These are phyloP conservation scores for Knipowitschia caucasica DNA, from an alignment of 2,797 vertebrate species.

Conservation along the genomic window DNA sequence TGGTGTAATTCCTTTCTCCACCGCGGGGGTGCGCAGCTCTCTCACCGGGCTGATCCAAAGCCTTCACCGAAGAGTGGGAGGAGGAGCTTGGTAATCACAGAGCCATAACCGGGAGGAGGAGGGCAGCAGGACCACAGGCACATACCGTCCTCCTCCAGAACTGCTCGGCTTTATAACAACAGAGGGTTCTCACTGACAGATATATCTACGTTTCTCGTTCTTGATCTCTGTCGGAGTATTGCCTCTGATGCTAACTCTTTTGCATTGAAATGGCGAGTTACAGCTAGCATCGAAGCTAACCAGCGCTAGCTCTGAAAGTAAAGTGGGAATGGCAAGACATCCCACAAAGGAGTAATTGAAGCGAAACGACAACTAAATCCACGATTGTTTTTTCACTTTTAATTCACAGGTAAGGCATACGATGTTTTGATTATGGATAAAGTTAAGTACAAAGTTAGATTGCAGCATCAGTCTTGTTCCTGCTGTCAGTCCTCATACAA, in stretches of 20 bases:
- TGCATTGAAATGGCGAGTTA: conserved; percentile 29
- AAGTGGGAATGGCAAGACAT: conserved; percentile 55
- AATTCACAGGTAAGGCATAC: conserved; percentile 43
- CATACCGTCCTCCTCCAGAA: conserved; percentile 7
- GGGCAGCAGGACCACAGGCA: conserved; percentile 5
- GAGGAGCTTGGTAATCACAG: conserved; percentile 26
- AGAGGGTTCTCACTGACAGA: background rate
- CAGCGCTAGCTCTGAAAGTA: conserved; percentile 33
- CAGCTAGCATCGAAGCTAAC: conserved; percentile 54
- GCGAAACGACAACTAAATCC: conserved; percentile 24
- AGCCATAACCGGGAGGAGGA: conserved; percentile 9
- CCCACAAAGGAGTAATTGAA: conserved; percentile 12
- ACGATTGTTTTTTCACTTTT: background rate
- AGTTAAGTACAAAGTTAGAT: conserved; percentile 26
- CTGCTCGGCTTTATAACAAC: conserved; percentile 2
- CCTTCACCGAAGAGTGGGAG: conserved; percentile 26
- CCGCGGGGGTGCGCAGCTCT: conserved; percentile 8
- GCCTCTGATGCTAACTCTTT: background rate
- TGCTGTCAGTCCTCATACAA: background rate
- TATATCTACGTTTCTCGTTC: fast-evolving
- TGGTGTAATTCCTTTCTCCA: background rate
- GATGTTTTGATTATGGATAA: background rate
- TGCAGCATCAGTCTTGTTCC: conserved; percentile 14
- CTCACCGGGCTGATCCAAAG: conserved; percentile 37
- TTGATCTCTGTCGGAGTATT: background rate